Evolutionary conservation across 2,888 invertebrate species (phyloP), one percentile per base, ranked within the genome.

Genomic region (Tricholauxania praeusta): DNA sequence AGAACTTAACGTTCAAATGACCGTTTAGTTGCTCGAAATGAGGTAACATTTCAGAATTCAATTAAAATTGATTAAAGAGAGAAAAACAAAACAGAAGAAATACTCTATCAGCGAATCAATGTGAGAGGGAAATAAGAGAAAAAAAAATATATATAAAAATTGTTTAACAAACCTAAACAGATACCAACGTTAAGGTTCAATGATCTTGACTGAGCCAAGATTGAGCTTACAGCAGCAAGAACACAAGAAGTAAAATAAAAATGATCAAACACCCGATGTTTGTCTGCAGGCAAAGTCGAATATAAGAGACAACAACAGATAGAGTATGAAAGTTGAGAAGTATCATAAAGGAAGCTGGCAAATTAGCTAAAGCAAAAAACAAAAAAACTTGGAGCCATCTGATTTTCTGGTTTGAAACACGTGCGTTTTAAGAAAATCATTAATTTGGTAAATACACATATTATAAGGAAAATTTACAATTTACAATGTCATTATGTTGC

Each of bases 171-270:
- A 19, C 39, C 22, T 22, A 55, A 71, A 69, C 71, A 59, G 59
- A 68, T 47, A 71, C 67, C 55, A 55, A 74, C 65, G 72, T 62
- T 72, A 68, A 76, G 73, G 76, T 76, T 76, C 76, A 76, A 75
- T 73, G 76, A 55, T 55, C 55, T 55, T 19, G n/a, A 22, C 55
- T 22, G 62, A 62, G 14, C 62, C 15, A 15, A 62, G 32, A 62
- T 62, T 14, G 15, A 63, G 47, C 55, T 17, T n/a, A 53, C 15
- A 28, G 17, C 28, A 62, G 39, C 19, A 67, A 67, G 17, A 65
- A 5, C 14, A 28, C 52, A 73, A 55, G 66, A 17, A 66, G 17
- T 39, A 17, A 70, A 59, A 64, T 57, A 22, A 63, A 71, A 67
- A 67, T 55, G 55, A 19, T 55, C 17, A 55, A 55, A 55, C 19